Conservation (phyloP, 2,113 vertebrate species). For the Paradisaea rubra region DNA sequence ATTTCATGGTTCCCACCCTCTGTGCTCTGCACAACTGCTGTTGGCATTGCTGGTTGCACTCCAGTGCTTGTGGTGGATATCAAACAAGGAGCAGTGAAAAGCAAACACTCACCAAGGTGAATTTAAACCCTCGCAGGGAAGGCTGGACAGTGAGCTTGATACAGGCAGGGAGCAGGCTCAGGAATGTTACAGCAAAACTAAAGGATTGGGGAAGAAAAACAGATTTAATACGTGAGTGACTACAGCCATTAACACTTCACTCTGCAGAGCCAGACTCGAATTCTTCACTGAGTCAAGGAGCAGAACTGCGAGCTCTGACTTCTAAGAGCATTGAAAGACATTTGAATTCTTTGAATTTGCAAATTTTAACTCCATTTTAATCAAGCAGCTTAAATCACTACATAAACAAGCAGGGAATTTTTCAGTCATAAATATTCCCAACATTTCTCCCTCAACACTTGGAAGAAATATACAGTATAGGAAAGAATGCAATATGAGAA, state of each 20-base stretch:
- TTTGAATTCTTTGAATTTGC: background rate
- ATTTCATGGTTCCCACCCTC: background rate
- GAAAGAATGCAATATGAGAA: background rate
- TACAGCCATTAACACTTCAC: background rate
- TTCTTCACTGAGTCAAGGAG: background rate
- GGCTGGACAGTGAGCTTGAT: conserved; percentile 82
- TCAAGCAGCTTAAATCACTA: background rate
- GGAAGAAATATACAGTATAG: background rate
- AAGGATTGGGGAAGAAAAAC: conserved; percentile 19
- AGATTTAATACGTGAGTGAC: background rate
- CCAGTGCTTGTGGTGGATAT: background rate
- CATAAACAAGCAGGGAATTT: background rate
- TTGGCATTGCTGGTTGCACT: background rate
- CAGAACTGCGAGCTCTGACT: background rate
- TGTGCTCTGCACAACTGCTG: background rate
- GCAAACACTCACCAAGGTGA: conserved; percentile 84
- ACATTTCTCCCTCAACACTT: background rate
- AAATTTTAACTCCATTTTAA: background rate
- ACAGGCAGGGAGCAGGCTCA: conserved; percentile 84
- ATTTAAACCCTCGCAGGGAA: conserved; percentile 84
- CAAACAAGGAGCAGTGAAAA: background rate
- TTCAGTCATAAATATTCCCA: background rate
- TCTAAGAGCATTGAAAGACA: background rate
- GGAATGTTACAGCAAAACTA: conserved; percentile 84
- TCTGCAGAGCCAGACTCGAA: background rate